Evolutionary conservation across 2,888 invertebrate genomes (phyloP).

Genomic region (Palloptera scutellata): DNA sequence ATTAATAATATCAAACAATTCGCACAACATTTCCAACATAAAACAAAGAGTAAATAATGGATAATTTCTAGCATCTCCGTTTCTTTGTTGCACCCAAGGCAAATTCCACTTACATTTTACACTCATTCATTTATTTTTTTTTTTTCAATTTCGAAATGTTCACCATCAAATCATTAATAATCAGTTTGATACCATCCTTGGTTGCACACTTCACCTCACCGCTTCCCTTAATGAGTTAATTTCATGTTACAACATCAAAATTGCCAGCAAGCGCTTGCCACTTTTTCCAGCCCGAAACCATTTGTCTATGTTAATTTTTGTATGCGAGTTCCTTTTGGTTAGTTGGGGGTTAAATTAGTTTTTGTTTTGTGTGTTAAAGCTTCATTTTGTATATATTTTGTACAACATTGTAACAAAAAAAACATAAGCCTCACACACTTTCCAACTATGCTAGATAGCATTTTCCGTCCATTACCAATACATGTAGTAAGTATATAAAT

Average conservation of each 20-base stretch:
- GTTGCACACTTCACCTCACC: too few species aligned
- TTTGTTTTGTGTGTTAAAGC: too few species aligned
- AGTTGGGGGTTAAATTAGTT: neutral
- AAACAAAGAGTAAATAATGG: constrained; percentile 23
- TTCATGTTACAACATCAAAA: constrained; percentile 32
- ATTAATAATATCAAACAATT: constrained; percentile 60
- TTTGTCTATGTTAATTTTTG: neutral
- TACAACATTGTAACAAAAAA: too few species aligned
- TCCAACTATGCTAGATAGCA: too few species aligned
- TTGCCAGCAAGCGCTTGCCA: neutral
- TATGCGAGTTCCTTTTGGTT: neutral
- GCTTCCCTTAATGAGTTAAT: constrained; percentile 38
- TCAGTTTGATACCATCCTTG: neutral
- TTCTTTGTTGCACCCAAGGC: neutral
- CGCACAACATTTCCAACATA: constrained; percentile 48
- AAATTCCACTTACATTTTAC: neutral
- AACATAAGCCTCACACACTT: too few species aligned
- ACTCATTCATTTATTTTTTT: neutral
- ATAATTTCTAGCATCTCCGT: too few species aligned
- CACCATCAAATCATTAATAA: constrained; percentile 1
- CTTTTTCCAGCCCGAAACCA: neutral
- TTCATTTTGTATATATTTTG: too few species aligned
- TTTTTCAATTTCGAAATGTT: neutral
- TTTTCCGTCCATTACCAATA: too few species aligned
- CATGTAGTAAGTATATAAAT: too few species aligned